Evolutionary conservation across 2,113 vertebrate species (phyloP), one percentile per base, ranked within the genome.

Genomic region (Tyto alba): DNA sequence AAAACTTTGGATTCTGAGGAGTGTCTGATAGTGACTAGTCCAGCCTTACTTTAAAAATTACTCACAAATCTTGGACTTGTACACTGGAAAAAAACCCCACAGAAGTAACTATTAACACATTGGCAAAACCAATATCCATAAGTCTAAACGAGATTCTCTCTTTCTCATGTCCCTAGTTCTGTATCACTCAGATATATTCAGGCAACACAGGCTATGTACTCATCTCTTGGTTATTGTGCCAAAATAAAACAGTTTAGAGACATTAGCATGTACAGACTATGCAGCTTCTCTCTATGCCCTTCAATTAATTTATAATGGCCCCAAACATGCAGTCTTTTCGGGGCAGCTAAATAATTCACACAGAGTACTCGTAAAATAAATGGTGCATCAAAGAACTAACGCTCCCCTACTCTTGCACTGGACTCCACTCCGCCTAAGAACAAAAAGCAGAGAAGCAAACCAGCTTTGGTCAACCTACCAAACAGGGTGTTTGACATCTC

Each of bases 51-150:
- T 88, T 20, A 74, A 77, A 66, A 74, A 62, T 41, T n/a, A 85
- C 36, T 68, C 32, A 64, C 21, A 53, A 79, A 84, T 43, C 66
- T 83, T 48, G 23, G 18, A 36, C 26, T 92, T 26, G 16, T 47
- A 55, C 13, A 36, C 19, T 38, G 14, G 21, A 47, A 78, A 50
- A 64, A 43, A 87, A 86, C n/a, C 4, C 13, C 64, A 47, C 36
- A 50, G 7, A 45, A 89, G 47, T 9, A 71, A 71, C n/a, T 34
- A 63, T 29, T 63, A 89, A 76, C 32, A n/a, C 26, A 85, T 1
- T 17, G 6, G 18, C 57, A 85, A 87, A 94, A 72, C 2, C 29
- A 62, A 11, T 30, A 45, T 0, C 0, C 30, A 0, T 30, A 79
- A 68, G 16, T 29, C 40, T 56, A 76, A 72, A 64, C 9, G 26